These are phyloP conservation scores for Calliphora vicina DNA, from an alignment of 1,140 invertebrate species.

Conservation along the genomic window DNA sequence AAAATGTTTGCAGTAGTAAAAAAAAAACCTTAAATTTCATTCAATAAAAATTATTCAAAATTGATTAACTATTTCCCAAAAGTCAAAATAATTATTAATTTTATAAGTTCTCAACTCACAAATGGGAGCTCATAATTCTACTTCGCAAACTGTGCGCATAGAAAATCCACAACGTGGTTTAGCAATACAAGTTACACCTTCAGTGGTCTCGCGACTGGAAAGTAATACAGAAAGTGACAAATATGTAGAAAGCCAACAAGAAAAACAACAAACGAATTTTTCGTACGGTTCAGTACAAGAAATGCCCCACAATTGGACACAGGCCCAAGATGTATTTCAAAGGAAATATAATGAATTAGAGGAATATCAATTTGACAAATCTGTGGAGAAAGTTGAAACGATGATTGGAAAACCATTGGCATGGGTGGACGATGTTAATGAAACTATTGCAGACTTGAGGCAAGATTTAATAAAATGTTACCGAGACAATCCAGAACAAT, in stretches of 20 bases:
- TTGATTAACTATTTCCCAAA: background rate
- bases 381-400: conserved; percentile 24
- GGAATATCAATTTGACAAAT: conserved; percentile 26
- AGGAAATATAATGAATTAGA: conserved; percentile 33
- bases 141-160: conserved; percentile 29
- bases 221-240: background rate
- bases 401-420: conserved; percentile 25
- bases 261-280: background rate
- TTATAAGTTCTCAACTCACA: background rate
- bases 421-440: background rate
- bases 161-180: conserved; percentile 8
- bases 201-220: background rate
- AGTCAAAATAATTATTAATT: background rate
- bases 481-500: conserved; percentile 14
- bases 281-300: background rate
- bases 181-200: conserved; percentile 25
- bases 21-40: too few species aligned
- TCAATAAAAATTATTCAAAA: background rate
- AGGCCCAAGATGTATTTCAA: conserved; percentile 13
- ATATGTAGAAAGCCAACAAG: background rate
- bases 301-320: background rate
- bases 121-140: conserved; percentile 38
- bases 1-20: too few species aligned
- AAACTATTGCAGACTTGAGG: background rate
- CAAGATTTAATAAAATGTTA: conserved; percentile 29